Evolutionary conservation across 2,888 invertebrate species (phyloP), one percentile per base, ranked within the genome.

Genomic region (Ectobius pallidus): DNA sequence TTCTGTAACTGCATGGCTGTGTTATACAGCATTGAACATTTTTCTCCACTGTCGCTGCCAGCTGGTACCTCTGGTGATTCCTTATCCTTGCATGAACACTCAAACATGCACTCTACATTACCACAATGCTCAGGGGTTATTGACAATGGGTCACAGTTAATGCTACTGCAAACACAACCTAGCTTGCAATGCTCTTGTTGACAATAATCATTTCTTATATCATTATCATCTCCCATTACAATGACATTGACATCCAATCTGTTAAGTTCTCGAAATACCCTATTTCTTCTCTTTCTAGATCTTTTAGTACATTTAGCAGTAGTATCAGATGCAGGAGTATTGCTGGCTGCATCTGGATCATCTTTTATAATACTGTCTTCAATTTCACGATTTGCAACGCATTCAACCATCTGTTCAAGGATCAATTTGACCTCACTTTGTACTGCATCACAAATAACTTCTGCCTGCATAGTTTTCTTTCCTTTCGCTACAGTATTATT

Each of bases 121-220:
- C 89, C 88, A 79, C 92, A 92, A 79, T 92, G 92, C 71, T 85
- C 83, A 27, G 84, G 82, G 71, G 82, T 80, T 18, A 34, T n/a
- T 14, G 63, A 20, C 2, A 61, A 11, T 3, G 27, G 22, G 9
- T 61, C 30, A 39, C 82, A 81, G 73, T 84, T 84, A 39, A 91
- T 79, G 77, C 90, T 90, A 67, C 85, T 83, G 79, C 92, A 92
- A 46, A 92, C 80, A 79, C 92, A 92, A 3, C 92, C 92, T 70
- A 91, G 81, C 73, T 81, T 81, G 78, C 92, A 92, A 80, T 81
- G 84, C 6, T 84, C 82, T 77, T 30, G 14, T 16, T 30, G 27
- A 58, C 58, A 58, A 14, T n/a, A 58, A n/a, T 16, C 3, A 25
- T 20, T 18, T 58, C 30, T 30, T 30, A 30, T n/a, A 7, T 14